Evolutionary conservation across 2,113 vertebrate genomes (phyloP), one percentile per base, ranked within the genome.

Genomic region (Perca fluviatilis): DNA sequence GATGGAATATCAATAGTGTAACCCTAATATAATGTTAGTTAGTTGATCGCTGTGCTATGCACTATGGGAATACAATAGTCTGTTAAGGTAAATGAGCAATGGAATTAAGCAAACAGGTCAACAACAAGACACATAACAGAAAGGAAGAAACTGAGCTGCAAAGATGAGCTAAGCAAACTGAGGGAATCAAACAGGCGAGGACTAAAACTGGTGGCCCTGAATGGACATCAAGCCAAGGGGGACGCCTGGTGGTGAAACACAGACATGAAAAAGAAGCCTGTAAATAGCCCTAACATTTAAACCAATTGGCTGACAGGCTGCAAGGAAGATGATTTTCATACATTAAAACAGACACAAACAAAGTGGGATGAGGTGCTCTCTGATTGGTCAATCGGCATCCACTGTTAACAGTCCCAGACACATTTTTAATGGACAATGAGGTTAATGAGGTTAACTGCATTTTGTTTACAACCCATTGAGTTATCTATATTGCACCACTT

Each of bases 191-290:
- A 50, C 16, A 15, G 11, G 5, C 5, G 7, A 43, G 21, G 66
- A 10, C 25, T 21, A 10, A 25, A 47, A 10, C 12, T 46, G 36
- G 36, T 30, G 36, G 23, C 50, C 43, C 62, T 19, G 16, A 43
- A 65, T 19, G 3, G 27, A 65, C 46, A 30, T 46, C 30, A 7
- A 36, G 25, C 21, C 43, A 50, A 49, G 40, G 19, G 10, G 25
- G 75, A 50, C 64, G 36, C 15, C 54, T 77, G 19, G 25, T 77
- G 75, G 75, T 13, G 54, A 60, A 60, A 50, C 9, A 49, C 14
- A 25, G 15, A 36, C 43, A 68, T 3, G 19, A 40, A 54, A 60
- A 46, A 56, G 15, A 33, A 47, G 2, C 23, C 23, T 66, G 18
- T 33, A 23, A 61, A 61, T 16, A 23, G 27, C 8, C 19, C 46